These are phyloP conservation scores for Megalops atlanticus DNA, from an alignment of 2,113 vertebrate genomes.

Conservation along the genomic window DNA sequence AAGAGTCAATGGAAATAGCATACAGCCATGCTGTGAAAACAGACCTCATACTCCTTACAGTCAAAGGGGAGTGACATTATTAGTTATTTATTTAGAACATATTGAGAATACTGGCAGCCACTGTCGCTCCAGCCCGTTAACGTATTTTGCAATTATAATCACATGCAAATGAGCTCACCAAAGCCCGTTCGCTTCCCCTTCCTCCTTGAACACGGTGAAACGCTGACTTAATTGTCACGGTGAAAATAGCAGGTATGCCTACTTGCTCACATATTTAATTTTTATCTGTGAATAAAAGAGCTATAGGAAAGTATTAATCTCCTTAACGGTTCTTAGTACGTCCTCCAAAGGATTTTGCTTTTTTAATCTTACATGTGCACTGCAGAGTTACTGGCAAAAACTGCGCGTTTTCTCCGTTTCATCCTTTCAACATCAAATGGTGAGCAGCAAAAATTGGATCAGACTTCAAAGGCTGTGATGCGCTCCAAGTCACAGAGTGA, in stretches of 20 bases:
- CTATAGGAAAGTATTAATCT: slow-evolving; percentile 99
- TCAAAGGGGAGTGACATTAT: too few species aligned
- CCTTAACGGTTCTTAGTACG: slow-evolving; percentile 99
- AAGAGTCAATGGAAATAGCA: too few species aligned
- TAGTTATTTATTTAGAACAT: slow-evolving; percentile 68
- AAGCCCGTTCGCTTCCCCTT: slow-evolving; percentile 53
- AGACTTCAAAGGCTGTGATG: slow-evolving; percentile 99
- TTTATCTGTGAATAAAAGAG: slow-evolving; percentile 90
- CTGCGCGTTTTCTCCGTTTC: slow-evolving; percentile 99
- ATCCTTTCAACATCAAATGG: slow-evolving; percentile 99
- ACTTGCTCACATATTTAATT: slow-evolving; percentile 89
- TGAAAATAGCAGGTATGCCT: slow-evolving; percentile 67
- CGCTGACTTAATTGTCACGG: slow-evolving; percentile 72
- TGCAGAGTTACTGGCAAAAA: slow-evolving; percentile 99
- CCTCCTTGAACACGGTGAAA: slow-evolving; percentile 65
- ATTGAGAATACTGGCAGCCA: slow-evolving; percentile 62
- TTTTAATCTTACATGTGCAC: slow-evolving; percentile 99
- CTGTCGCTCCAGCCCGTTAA: slow-evolving; percentile 65
- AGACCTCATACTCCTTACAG: too few species aligned
- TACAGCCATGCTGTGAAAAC: too few species aligned
- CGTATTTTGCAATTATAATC: slow-evolving; percentile 73
- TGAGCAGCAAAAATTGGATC: slow-evolving; percentile 99
- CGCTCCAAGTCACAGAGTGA: slow-evolving; percentile 99
- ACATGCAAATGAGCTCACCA: slow-evolving; percentile 70
- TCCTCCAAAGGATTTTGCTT: slow-evolving; percentile 99